A percentile compares a stretch with the other conserved stretches of the same genome.
phyloP scores from a whole-genome alignment of 2,888 invertebrate species.

The Melinaea marsaeus region DNA sequence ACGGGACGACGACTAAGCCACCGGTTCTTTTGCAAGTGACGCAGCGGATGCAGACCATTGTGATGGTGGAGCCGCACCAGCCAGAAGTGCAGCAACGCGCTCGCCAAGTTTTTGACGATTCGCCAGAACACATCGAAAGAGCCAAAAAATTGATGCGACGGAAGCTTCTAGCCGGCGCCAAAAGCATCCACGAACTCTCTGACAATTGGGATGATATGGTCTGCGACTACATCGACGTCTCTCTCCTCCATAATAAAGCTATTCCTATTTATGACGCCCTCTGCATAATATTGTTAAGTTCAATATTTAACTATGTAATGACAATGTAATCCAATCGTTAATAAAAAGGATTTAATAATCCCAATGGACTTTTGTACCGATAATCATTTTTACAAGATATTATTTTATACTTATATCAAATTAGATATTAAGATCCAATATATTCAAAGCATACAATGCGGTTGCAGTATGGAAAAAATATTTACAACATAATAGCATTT shows the following conservation, averaged over 20 bases:
- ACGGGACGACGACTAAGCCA: constrained; percentile 48
- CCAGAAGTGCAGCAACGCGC: constrained; percentile 42
- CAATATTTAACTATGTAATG: constrained; percentile 2
- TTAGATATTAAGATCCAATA: too few species aligned
- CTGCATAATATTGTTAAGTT: constrained; percentile 3
- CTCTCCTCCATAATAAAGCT: constrained; percentile 40
- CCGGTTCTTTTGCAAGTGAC: constrained; percentile 62
- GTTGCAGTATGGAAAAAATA: too few species aligned
- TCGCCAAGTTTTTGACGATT: constrained; percentile 43
- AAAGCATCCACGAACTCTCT: constrained; percentile 56
- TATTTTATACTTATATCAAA: too few species aligned
- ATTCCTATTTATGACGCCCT: not conserved
- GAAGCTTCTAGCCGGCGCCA: constrained; percentile 54
- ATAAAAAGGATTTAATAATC: not conserved
- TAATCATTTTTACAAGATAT: too few species aligned
- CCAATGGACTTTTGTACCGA: not conserved
- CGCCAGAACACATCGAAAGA: constrained; percentile 45
- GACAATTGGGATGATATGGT: constrained; percentile 64
- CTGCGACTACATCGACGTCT: constrained; percentile 63
- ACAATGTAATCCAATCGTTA: not conserved
- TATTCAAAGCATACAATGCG: too few species aligned
- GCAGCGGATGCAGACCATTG: constrained; percentile 49
- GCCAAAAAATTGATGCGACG: constrained; percentile 61
- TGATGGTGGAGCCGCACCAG: constrained; percentile 55
- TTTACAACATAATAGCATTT: too few species aligned